These are phyloP conservation scores for Anguilla japonica DNA, from an alignment of 2,113 vertebrate genomes.

Conservation along the genomic window DNA sequence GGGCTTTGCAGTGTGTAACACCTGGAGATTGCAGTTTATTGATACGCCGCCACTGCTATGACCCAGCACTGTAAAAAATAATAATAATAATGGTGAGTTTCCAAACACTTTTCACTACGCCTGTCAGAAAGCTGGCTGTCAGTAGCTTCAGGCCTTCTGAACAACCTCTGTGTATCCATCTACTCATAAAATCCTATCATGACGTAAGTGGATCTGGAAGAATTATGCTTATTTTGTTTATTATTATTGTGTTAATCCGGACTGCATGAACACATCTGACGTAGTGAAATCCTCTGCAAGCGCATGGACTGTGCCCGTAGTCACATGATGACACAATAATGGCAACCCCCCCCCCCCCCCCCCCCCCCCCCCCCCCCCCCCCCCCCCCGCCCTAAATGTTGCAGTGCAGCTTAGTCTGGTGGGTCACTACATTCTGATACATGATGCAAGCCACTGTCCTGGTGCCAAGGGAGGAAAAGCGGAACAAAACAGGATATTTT, in stretches of 20 bases:
- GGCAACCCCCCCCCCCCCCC: background rate
- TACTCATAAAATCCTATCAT: background rate
- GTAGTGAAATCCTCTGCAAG: background rate
- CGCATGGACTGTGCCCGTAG: background rate
- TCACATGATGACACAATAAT: constrained; percentile 10
- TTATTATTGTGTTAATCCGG: constrained; percentile 14
- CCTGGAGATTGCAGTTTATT: constrained; percentile 2
- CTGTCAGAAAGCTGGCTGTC: background rate
- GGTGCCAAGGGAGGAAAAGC: constrained; percentile 66
- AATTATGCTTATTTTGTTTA: background rate
- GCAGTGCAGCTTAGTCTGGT: constrained; percentile 70
- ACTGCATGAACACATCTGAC: background rate
- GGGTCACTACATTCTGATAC: constrained; percentile 70
- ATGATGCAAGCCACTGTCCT: constrained; percentile 68
- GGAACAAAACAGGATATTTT: constrained; percentile 66
- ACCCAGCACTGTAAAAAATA: background rate
- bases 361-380: background rate
- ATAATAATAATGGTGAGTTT: constrained; percentile 4
- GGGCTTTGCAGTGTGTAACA: background rate
- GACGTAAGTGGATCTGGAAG: background rate
- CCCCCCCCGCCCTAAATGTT: background rate
- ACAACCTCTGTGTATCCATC: background rate
- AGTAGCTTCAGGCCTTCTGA: background rate
- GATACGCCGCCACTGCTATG: background rate
- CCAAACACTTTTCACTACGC: constrained; percentile 8